Evolutionary conservation across 1,140 invertebrate species (phyloP).

Genomic region (Pogonus chalceus): DNA sequence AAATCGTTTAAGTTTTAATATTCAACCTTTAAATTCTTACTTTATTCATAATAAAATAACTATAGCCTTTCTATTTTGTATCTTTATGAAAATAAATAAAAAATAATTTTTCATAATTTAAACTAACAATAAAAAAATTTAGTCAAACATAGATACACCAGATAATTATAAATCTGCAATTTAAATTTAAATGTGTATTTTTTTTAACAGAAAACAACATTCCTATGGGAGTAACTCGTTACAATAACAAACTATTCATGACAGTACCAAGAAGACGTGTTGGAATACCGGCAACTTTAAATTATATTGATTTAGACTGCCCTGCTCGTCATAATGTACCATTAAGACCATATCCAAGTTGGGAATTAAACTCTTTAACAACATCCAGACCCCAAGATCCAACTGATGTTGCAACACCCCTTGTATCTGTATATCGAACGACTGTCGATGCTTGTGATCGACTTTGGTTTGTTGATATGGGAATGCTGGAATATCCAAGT

Average conservation of each 20-base stretch:
- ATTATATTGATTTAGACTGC: constrained; percentile 45
- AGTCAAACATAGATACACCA: too few species aligned
- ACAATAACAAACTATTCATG: constrained; percentile 55
- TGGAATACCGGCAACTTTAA: constrained; percentile 58
- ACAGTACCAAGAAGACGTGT: constrained; percentile 56
- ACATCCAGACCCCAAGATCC: constrained; percentile 26
- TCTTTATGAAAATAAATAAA: too few species aligned
- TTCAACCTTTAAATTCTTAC: too few species aligned
- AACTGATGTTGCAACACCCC: constrained; percentile 14
- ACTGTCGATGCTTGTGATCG: constrained; percentile 54
- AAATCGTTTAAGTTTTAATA: too few species aligned
- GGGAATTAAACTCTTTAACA: constrained; percentile 44
- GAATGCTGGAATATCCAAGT: constrained; percentile 43
- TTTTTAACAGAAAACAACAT: constrained; percentile 53
- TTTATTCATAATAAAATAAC: too few species aligned
- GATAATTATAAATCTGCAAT: too few species aligned
- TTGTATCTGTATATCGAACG: constrained; percentile 57
- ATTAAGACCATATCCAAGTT: constrained; percentile 53
- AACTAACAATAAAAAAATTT: too few species aligned
- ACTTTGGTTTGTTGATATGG: constrained; percentile 67
- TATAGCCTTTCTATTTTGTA: too few species aligned
- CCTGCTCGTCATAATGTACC: constrained; percentile 29
- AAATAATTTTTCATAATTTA: too few species aligned
- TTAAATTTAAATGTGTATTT: constrained; percentile 6
- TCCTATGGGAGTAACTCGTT: constrained; percentile 57